Base-by-base conservation (phyloP, 1,140 invertebrate genomes). In the Eupristina koningsbergeri region DNA sequence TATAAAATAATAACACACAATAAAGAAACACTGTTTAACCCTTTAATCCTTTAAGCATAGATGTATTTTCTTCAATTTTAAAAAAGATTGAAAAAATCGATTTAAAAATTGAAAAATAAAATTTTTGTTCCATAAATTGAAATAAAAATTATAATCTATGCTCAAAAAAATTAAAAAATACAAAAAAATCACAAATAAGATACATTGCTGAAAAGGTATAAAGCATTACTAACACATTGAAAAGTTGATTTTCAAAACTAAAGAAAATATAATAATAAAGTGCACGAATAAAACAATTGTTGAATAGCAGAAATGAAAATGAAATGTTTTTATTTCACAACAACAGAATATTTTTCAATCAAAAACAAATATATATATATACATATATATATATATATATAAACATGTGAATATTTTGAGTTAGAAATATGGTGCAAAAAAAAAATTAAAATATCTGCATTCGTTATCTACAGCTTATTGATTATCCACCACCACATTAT, bases 401-500 rank as follows among this genome's bases (percentile, higher is more conserved):
- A n/a, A n/a, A n/a, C n/a, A n/a, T n/a, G n/a, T n/a, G n/a, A 63
- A 63, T 26, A 77, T 61, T 50, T 45, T 34, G 26, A 11, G 29
- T 77, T n/a, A 63, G 36, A 41, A 63, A 22, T 41, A 71, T 22
- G 15, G 1, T 64, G 31, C 17, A 31, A 34, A 9, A 15, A 64
- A 36, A 36, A 67, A 31, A 1, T n/a, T 61, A 39, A 64, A 78
- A 41, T 7, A 69, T 50, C 8, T 34, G 45, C n/a, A 79, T 67
- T 79, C 41, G 15, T 79, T 67, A 67, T 41, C n/a, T 26, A 71
- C 67, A 6, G 26, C 36, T 3, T 36, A 19, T 50, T 34, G 47
- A 74, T 29, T 61, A 41, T 77, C 81, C 77, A 78, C 71, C 79
- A 85, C 80, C 84, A 83, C 15, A 77, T 80, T 58, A 58, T 26